phyloP scores from a whole-genome alignment of 2,797 vertebrate species.

The Cryptoprocta ferox region DNA sequence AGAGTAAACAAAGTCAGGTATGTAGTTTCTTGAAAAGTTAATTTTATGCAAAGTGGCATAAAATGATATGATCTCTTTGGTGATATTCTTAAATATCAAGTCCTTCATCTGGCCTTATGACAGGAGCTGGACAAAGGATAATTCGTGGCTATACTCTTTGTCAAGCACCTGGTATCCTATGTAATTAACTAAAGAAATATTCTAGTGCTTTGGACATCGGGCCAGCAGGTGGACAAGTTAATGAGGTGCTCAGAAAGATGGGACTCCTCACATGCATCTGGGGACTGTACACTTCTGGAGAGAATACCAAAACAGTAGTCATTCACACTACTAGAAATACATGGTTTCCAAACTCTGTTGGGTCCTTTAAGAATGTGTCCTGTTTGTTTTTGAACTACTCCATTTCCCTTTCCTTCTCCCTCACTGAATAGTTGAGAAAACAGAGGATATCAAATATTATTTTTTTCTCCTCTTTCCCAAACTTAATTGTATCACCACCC shows the following conservation, averaged over 20 bases:
- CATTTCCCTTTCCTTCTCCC: not conserved
- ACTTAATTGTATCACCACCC: not conserved
- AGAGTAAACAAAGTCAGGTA: not conserved
- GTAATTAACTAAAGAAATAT: constrained; percentile 24
- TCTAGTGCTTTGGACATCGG: not conserved
- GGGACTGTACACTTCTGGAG: not conserved
- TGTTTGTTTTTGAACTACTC: not conserved
- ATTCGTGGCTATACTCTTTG: constrained; percentile 17
- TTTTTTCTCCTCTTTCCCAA: constrained; percentile 33
- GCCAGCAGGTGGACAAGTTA: not conserved
- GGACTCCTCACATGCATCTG: not conserved
- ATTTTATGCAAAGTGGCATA: not conserved
- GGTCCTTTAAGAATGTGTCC: not conserved
- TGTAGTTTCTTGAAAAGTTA: not conserved
- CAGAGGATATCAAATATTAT: not conserved
- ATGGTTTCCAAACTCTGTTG: not conserved
- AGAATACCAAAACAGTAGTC: not conserved
- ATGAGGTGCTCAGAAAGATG: not conserved
- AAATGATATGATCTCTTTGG: not conserved
- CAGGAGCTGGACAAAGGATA: not conserved
- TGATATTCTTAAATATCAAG: not conserved
- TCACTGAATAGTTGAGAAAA: not conserved
- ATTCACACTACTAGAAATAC: not conserved
- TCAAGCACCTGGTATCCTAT: not conserved
- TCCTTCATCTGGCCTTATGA: not conserved